Evolutionary conservation across 2,797 vertebrate genomes (phyloP), one percentile per base, ranked within the genome.

Genomic region (Semaprochilodus insignis): DNA sequence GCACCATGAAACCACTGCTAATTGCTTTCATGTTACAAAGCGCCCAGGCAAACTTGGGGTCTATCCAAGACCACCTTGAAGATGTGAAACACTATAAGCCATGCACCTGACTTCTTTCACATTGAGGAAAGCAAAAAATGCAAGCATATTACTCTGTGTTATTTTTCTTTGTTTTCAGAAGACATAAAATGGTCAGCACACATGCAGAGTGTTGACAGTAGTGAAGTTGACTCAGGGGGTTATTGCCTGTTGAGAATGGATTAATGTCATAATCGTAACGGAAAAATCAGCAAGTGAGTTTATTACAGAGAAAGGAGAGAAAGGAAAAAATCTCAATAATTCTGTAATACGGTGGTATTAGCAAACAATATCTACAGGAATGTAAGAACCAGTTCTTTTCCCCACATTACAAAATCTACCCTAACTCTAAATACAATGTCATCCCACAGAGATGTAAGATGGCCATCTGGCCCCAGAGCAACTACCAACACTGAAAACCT

Each of bases 21-120:
- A 97, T 96, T 97, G 94, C 95, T 96, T 96, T 96, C 95, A 95
- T 91, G 94, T 97, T 96, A 93, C 93, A 91, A 87, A 93, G 93
- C 94, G 95, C 94, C 93, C 91, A 88, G 93, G 85, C 93, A 93
- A 93, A 89, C 91, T 93, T 96, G 95, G 94, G 95, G 88, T 86
- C 92, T 79, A 90, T 97, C 95, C 96, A 96, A 95, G 96, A 97
- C 96, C 96, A 97, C 96, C 96, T 92, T 90, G 91, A 91, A 88
- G 92, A 92, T 88, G 90, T 62, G 83, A 90, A 91, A 63, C 72
- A 57, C 14, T 79, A 74, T 36, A 63, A 57, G 72, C 57, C 25
- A 44, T 17, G 59, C 31, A 23, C 52, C 77, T 34, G 73, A 82
- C 44, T 66, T 79, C 72, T 72, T 81, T 79, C 57, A 65, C 27